These are phyloP conservation scores for Nemoura dubitans DNA, from an alignment of 2,888 invertebrate genomes.

Conservation along the genomic window DNA sequence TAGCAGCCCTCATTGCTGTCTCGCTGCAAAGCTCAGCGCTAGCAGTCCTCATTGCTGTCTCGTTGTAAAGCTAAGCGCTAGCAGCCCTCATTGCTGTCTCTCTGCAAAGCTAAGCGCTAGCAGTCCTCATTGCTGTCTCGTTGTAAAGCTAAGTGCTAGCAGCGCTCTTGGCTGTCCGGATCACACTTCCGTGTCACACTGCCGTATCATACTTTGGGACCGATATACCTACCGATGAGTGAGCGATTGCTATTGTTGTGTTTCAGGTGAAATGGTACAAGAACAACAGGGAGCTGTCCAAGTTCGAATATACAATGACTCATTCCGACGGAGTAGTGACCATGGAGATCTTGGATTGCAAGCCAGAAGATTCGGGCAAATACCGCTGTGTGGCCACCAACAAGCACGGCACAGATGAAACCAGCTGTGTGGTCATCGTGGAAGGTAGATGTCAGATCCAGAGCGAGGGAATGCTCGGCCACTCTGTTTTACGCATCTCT, in stretches of 20 bases:
- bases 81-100: too few species aligned
- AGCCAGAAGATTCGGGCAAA: conserved; percentile 94
- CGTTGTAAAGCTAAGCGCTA: too few species aligned
- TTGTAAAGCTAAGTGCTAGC: too few species aligned
- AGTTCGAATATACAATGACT: conserved; percentile 89
- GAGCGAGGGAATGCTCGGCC: background rate
- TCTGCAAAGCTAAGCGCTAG: too few species aligned
- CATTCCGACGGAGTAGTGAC: conserved; percentile 96
- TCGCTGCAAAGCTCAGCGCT: too few species aligned
- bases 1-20: too few species aligned
- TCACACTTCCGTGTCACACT: too few species aligned
- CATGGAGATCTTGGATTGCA: conserved; percentile 95
- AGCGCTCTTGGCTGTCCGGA: too few species aligned
- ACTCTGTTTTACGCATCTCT: background rate
- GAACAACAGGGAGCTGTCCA: conserved; percentile 89
- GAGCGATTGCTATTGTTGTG: background rate
- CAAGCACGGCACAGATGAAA: conserved; percentile 93
- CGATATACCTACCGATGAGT: too few species aligned
- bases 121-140: too few species aligned
- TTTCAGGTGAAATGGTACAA: conserved; percentile 73
- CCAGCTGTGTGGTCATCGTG: conserved; percentile 93
- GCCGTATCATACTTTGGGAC: too few species aligned
- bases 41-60: too few species aligned
- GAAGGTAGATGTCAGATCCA: conserved; percentile 74
- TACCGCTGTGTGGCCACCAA: conserved; percentile 95